phyloP scores from a whole-genome alignment of 2,113 vertebrate species.

The Alectura lathami region DNA sequence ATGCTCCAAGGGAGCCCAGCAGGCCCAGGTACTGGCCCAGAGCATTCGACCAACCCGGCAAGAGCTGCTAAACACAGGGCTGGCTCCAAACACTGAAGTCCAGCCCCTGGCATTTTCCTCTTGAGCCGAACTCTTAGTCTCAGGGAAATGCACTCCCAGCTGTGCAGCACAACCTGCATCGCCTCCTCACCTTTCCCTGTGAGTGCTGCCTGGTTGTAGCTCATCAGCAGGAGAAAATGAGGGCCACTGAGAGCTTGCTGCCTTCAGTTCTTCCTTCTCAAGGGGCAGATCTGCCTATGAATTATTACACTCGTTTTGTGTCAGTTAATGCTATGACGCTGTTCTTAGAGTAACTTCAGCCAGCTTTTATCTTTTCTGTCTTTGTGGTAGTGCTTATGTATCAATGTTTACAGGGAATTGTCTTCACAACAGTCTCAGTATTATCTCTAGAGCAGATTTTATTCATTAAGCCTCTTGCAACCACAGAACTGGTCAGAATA shows the following conservation, averaged over 20 bases:
- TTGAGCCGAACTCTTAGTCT: background rate
- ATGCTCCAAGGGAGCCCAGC: background rate
- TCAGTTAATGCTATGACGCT: background rate
- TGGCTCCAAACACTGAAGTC: background rate
- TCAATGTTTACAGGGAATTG: background rate
- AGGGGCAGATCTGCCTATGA: background rate
- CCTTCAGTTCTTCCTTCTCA: background rate
- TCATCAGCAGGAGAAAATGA: background rate
- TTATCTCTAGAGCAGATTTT: constrained; percentile 56
- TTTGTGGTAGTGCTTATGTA: background rate
- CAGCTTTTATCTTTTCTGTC: constrained; percentile 13
- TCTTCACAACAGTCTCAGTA: background rate
- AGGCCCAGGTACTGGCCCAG: background rate
- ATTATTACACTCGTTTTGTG: background rate
- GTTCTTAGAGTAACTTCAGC: background rate
- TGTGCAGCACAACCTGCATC: background rate
- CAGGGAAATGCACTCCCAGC: background rate
- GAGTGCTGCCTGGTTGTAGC: background rate
- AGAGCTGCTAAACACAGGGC: background rate
- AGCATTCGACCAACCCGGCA: background rate
- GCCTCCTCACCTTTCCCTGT: background rate
- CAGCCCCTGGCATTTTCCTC: background rate
- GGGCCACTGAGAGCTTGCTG: background rate
- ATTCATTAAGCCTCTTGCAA: constrained; percentile 49
- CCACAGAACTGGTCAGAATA: constrained; percentile 12